Evolutionary conservation across 64 coral and sea anemone species (phyloP), one percentile per base, ranked within the genome.

Genomic region (Montipora foliosa): DNA sequence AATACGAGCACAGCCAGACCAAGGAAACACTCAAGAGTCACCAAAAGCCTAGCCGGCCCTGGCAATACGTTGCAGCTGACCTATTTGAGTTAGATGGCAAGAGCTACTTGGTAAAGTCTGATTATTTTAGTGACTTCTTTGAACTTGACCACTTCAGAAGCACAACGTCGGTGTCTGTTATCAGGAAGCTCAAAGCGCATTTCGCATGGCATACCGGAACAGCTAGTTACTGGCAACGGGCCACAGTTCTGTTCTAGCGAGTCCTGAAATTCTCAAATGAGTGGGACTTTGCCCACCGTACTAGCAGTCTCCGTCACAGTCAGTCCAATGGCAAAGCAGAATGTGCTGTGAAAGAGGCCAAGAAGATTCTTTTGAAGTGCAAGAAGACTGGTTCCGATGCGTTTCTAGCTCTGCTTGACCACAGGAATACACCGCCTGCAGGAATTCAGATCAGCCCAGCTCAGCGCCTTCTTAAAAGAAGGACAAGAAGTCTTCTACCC

Each of bases 21-120:
- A 80, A 80, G 78, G 78, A 80, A 80, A 80, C 79, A 24, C 79
- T 81, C 79, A 73, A 8, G 13, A 24, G 79, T 29, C 79, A 81
- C 19, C 13, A 81, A 24, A 60, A 19, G 13, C 79, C 79, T 10
- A 59, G 79, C 44, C 50, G 79, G 77, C 51, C n/a, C 9, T 59
- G 51, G 17, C 51, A 58, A 21, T 81, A 57, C 53, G 53, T 57
- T 57, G 53, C 2, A 12, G 79, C 51, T 58, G 79, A 81, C 51
- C 51, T 29, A 1, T 59, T 81, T 25, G n/a, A 60, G 52, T 59
- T 81, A 9, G 52, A 81, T 0, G 79, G 79, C 61, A 81, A 59
- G 52, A 79, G 77, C 48, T 79, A 79, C 77, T 17, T 80, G 2
- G 78, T 80, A 49, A 80, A 16, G 5, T 53, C 51, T 6, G 78